Base-by-base conservation (phyloP, 2,797 vertebrate species). In the Martes flavigula region DNA sequence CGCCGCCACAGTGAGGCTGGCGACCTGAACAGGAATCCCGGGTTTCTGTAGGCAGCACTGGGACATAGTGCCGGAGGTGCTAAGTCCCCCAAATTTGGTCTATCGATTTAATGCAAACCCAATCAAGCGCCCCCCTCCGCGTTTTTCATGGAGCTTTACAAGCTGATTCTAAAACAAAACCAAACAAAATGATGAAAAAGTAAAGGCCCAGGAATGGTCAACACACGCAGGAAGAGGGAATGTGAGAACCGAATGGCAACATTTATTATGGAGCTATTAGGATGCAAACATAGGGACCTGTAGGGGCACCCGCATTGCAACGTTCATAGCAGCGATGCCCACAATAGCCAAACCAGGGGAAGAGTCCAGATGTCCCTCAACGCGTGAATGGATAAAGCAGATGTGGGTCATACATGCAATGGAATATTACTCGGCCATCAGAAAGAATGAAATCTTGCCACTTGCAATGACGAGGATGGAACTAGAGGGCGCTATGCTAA, bases 1-100 rank as follows among this genome's bases (percentile, higher is more conserved):
- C 46, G 12, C 14, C 23, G 1, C 5, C 23, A 46, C 17, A 14
- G 25, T 1, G 1, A 46, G 79, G 17, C 5, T 1, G 17, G 4
- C 8, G 6, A 6, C 8, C 12, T 3, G 21, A 38, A 15, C 7
- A 5, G 17, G 23, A 15, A 25, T 5, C 3, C 21, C 0, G 0
- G 8, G 21, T 25, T 46, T 21, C 23, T 18, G 10, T 1, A 30
- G 40, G 58, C 54, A 32, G 77, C 18, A 23, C 13, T 2, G 2
- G 46, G 48, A 4, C 18, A 40, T 0, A 2, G 20, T 1, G 0
- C 83, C 12, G 18, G n/a, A 43, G 1, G 40, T 9, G 87, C 27
- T 3, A 2, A 32, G 35, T 25, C 20, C 5, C 21, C 87, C 14
- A 13, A 60, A 27, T 14, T 0, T 30, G 58, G 35, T 7, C 25